A percentile compares a stretch with the other conserved stretches of the same genome.
These are phyloP conservation scores for Megaceryle maxima DNA, from an alignment of 2,113 vertebrate genomes.

Conservation along the genomic window DNA sequence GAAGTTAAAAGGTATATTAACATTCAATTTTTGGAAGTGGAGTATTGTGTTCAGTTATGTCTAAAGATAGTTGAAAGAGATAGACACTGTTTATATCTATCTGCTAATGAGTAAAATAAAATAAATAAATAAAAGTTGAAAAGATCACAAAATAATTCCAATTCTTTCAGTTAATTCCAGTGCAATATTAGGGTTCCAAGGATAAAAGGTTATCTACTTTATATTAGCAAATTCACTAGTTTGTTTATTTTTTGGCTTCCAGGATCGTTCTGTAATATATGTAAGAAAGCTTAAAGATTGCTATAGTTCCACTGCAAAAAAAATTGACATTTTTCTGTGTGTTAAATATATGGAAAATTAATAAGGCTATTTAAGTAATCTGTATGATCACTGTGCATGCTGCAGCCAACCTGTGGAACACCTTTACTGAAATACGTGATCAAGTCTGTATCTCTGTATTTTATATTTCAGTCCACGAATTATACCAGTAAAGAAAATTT, in stretches of 20 bases:
- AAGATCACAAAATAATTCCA: not conserved
- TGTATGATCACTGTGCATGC: not conserved
- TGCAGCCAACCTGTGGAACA: not conserved
- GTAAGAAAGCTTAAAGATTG: not conserved
- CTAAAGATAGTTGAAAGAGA: not conserved
- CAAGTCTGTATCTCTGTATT: not conserved
- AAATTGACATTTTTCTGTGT: not conserved
- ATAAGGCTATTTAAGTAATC: not conserved
- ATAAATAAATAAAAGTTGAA: not conserved
- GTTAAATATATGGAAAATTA: not conserved
- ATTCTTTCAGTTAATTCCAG: not conserved
- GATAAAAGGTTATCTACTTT: not conserved
- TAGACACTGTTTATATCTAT: not conserved
- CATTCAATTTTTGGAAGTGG: not conserved
- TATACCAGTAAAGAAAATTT: not conserved
- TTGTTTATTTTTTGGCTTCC: not conserved
- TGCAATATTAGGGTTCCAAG: not conserved
- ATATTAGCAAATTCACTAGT: not conserved
- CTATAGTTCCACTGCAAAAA: not conserved
- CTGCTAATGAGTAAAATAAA: not conserved
- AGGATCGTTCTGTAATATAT: not conserved
- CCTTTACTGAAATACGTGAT: rapidly evolving
- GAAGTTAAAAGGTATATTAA: not conserved
- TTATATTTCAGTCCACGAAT: not conserved
- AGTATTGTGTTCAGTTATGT: not conserved